phyloP scores from a whole-genome alignment of 2,888 invertebrate genomes.

The Ectropis crepuscularia region DNA sequence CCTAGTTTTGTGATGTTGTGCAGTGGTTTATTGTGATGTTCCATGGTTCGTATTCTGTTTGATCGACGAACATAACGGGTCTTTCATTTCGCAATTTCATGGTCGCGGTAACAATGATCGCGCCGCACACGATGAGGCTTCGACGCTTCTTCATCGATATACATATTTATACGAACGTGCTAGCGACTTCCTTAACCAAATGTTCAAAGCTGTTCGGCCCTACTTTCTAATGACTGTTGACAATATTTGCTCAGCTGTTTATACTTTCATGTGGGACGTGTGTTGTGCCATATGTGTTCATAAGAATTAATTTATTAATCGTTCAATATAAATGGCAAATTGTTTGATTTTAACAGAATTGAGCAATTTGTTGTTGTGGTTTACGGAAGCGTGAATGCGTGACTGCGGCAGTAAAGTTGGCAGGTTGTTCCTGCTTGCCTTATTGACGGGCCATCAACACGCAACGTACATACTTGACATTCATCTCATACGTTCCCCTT shows the following conservation, averaged over 20 bases:
- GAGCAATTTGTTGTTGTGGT: conserved; percentile 11
- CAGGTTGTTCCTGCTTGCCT: conserved; percentile 20
- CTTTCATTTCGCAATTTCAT: conserved; percentile 35
- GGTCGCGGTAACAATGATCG: conserved; percentile 35
- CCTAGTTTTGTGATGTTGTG: conserved; percentile 58
- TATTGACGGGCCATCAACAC: conserved; percentile 19
- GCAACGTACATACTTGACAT: conserved; percentile 21
- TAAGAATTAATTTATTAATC: not conserved
- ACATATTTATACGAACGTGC: conserved; percentile 21
- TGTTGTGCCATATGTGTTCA: not conserved
- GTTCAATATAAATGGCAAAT: not conserved
- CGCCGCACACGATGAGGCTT: conserved; percentile 13
- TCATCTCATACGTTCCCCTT: conserved; percentile 11
- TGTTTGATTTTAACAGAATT: conserved; percentile 2
- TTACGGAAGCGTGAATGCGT: conserved; percentile 25
- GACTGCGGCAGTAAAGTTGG: conserved; percentile 17
- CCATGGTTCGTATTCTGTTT: conserved; percentile 21
- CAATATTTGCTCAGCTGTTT: conserved; percentile 21
- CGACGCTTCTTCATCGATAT: conserved; percentile 32
- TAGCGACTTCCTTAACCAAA: conserved; percentile 18
- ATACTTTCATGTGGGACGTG: not conserved
- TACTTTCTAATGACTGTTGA: conserved; percentile 29
- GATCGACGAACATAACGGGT: conserved; percentile 10
- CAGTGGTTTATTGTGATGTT: conserved; percentile 48
- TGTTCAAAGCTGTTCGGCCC: conserved; percentile 12